Conservation (phyloP, 2,797 vertebrate genomes). For the Ptychobarbus kaznakovi region DNA sequence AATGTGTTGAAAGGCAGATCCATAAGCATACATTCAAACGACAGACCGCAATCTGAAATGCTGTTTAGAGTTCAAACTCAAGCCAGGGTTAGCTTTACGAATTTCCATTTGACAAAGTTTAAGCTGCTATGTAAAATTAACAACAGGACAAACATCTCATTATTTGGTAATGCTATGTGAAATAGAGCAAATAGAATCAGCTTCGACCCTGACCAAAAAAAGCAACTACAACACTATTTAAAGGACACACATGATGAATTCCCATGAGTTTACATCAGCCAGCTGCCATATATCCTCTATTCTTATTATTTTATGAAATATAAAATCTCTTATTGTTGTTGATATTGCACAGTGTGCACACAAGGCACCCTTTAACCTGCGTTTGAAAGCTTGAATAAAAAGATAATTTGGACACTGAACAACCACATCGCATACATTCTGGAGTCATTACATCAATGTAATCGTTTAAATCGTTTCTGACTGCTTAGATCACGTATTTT, state of each 20-base stretch:
- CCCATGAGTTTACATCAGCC: background rate
- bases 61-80: background rate
- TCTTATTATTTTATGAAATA: background rate
- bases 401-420: background rate
- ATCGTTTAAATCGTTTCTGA: background rate
- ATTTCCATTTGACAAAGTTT: background rate
- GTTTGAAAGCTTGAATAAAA: background rate
- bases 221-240: background rate
- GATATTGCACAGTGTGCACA: slow-evolving; percentile 27
- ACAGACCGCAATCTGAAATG: slow-evolving; percentile 11
- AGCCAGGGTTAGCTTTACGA: background rate
- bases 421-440: background rate
- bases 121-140: background rate
- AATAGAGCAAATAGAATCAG: background rate
- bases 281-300: slow-evolving; percentile 21
- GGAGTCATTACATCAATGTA: background rate
- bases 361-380: slow-evolving; percentile 1
- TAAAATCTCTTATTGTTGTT: background rate
- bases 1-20: slow-evolving; percentile 1
- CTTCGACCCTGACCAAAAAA: background rate
- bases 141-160: background rate
- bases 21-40: background rate
- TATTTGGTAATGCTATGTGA: background rate
- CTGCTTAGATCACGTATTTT: background rate
- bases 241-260: background rate